A percentile compares a stretch with the other conserved stretches of the same genome.
Evolutionary conservation across 2,797 vertebrate genomes (phyloP).

Genomic region (Diglossa cyanea): DNA sequence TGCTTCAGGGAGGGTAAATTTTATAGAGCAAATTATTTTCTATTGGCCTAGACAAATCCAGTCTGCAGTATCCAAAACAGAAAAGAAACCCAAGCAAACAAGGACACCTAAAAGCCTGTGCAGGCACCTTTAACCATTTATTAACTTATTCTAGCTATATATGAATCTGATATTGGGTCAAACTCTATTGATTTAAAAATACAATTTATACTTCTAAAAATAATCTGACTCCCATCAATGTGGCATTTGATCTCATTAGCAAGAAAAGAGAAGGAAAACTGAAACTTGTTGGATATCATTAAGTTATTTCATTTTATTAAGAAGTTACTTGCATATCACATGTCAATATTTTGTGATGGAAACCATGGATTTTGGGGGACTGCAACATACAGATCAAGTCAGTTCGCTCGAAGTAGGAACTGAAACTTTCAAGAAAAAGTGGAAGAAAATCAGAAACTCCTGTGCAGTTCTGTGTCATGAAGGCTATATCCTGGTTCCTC

Average conservation of each 20-base stretch:
- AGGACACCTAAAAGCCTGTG: not conserved
- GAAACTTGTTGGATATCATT: not conserved
- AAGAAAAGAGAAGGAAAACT: not conserved
- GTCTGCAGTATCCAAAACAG: not conserved
- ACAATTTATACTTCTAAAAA: not conserved
- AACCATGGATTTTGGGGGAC: not conserved
- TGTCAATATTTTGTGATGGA: not conserved
- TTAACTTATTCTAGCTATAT: not conserved
- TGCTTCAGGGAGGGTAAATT: constrained; percentile 32
- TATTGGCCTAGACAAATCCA: not conserved
- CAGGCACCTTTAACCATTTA: not conserved
- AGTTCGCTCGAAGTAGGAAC: not conserved
- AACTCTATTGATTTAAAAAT: not conserved
- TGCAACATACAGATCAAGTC: not conserved
- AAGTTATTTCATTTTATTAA: not conserved
- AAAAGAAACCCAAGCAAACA: not conserved
- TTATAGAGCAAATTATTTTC: constrained; percentile 20
- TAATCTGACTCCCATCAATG: not conserved
- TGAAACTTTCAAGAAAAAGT: not conserved
- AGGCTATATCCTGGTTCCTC: not conserved
- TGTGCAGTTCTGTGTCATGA: not conserved
- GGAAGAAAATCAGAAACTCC: not conserved
- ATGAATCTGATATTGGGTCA: not conserved
- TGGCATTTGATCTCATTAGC: not conserved
- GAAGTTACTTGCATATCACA: not conserved